Evolutionary conservation across 2,797 vertebrate species (phyloP), one percentile per base, ranked within the genome.

Genomic region (Typhlichthys subterraneus): DNA sequence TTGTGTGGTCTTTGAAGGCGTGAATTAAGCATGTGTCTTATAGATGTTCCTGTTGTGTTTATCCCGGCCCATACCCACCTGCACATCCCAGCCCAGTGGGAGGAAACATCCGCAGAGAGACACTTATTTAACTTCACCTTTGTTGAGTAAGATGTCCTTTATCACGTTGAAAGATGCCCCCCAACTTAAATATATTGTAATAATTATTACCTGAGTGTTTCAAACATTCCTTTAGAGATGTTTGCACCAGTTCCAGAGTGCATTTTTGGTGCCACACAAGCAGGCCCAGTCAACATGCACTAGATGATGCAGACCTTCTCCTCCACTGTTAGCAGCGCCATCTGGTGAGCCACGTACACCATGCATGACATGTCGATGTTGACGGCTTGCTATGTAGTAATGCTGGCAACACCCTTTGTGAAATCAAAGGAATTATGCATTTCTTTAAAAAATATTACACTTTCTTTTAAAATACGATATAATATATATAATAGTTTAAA

Each of bases 281-380:
- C 67, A 92, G 87, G 74, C 90, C 87, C 81, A 94, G 79, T 81
- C 73, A 6, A 57, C 93, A 93, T 92, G 75, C 90, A 93, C 68
- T 61, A 77, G 50, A 93, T 75, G 53, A 93, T 90, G n/a, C 89
- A 80, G 4, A 73, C 59, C 70, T 80, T 92, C 67, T 93, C 86
- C 0, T 73, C 70, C 0, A 23, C 3, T 0, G 9, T 82, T 42
- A 94, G 67, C 7, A 92, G 83, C 15, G 87, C 92, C 38, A 77
- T 88, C 4, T 61, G 56, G 1, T 87, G 69, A 46, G 88, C 88
- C 12, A 93, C 80, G 4, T 89, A 92, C 1, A 91, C 90, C 92
- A 94, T 93, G 70, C 93, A 85, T 0, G 90, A 88, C 92, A 93
- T 93, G 75, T 93, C 90, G 0, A 93, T 50, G 77, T 90, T 93